A percentile compares a stretch with the other conserved stretches of the same genome.
Conservation (phyloP, 2,113 vertebrate genomes). For the Oriolus oriolus region DNA sequence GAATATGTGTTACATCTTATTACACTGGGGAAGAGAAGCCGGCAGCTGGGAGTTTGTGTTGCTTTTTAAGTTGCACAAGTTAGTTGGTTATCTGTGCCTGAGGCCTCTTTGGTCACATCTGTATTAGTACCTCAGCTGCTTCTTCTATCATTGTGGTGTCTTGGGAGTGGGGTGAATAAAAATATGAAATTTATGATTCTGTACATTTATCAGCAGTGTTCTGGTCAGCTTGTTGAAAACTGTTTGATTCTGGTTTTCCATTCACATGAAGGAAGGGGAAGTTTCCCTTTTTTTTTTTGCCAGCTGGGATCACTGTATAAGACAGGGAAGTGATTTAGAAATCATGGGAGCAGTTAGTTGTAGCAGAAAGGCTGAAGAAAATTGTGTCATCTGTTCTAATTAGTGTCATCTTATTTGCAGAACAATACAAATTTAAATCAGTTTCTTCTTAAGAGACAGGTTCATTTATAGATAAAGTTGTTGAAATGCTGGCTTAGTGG, state of each 20-base stretch:
- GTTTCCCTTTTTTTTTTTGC: neutral
- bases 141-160: neutral
- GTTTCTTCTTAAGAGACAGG: neutral
- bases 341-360: neutral
- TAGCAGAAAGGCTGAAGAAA: neutral
- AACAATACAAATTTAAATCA: neutral
- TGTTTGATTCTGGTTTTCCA: neutral
- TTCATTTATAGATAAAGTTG: neutral
- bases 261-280: neutral
- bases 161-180: neutral
- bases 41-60: neutral
- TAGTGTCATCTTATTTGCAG: neutral
- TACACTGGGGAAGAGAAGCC: neutral
- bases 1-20: neutral
- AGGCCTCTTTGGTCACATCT: neutral
- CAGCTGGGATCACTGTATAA: neutral
- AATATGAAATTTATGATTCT: neutral
- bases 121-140: neutral
- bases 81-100: constrained; percentile 1
- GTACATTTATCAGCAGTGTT: neutral
- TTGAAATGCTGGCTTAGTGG: neutral
- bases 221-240: neutral
- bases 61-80: neutral
- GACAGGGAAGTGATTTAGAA: neutral
- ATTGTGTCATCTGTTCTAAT: neutral